Percentiles rank a stretch among this genome's conserved stretches.
phyloP scores from a whole-genome alignment of 2,113 vertebrate genomes.

The Brachyhypopomus gauderio region DNA sequence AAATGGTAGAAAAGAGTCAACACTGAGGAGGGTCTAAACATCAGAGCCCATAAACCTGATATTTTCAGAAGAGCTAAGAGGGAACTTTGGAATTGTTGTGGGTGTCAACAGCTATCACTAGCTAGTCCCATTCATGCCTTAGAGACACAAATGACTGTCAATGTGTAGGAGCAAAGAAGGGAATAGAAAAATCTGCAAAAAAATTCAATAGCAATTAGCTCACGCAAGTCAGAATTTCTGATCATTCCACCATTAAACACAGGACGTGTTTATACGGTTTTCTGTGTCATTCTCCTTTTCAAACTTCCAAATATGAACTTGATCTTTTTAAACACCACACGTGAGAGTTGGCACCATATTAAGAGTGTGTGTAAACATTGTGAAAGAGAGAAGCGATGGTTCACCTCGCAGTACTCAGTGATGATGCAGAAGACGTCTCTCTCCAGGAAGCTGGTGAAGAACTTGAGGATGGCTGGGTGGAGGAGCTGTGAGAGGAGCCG shows the following conservation, averaged over 20 bases:
- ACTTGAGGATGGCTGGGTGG: constrained; percentile 84
- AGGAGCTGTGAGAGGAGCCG: constrained; percentile 83
- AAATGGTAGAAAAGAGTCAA: not conserved
- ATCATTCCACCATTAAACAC: too few relatives aligned
- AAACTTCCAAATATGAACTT: too few relatives aligned
- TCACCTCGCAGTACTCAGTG: constrained; percentile 88
- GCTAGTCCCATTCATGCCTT: not conserved
- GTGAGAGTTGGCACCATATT: too few relatives aligned
- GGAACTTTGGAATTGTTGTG: not conserved
- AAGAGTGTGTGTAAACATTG: too few relatives aligned
- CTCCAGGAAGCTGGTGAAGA: constrained; percentile 84
- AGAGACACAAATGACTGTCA: not conserved
- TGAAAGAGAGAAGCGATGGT: not conserved
- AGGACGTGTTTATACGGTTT: too few relatives aligned
- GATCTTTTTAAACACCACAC: not conserved
- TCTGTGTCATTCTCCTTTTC: too few relatives aligned
- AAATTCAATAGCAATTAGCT: too few relatives aligned
- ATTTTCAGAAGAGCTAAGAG: constrained; percentile 11
- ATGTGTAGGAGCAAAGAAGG: too few relatives aligned
- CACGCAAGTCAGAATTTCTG: too few relatives aligned
- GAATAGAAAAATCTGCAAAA: too few relatives aligned
- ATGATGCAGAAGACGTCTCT: constrained; percentile 83
- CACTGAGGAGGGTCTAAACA: not conserved
- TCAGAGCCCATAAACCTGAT: not conserved
- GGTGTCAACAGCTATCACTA: not conserved